Conservation (phyloP, 2,113 vertebrate genomes). For the Ahaetulla prasina region DNA sequence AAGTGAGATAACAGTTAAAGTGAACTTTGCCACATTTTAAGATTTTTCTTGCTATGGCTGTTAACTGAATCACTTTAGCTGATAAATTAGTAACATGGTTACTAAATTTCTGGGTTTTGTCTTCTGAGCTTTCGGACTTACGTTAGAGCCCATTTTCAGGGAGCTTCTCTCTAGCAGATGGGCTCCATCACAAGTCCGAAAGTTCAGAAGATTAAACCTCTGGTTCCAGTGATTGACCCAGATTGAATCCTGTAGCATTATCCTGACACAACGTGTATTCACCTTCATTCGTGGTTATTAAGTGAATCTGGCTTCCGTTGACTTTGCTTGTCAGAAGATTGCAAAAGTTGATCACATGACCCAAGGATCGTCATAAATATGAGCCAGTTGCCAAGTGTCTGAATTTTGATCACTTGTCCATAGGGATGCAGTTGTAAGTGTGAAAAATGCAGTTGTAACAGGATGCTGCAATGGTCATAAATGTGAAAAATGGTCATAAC, state of each 20-base stretch:
- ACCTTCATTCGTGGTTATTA: too few relatives aligned
- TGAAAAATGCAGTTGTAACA: too few relatives aligned
- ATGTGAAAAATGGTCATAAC: not conserved
- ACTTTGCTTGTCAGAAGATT: not conserved
- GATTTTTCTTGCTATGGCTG: not conserved
- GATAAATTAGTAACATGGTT: not conserved
- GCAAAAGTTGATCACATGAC: not conserved
- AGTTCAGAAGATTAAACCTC: not conserved
- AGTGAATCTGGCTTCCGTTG: not conserved
- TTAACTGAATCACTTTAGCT: not conserved
- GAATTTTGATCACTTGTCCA: not conserved
- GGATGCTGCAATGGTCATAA: too few relatives aligned
- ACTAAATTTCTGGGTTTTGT: not conserved
- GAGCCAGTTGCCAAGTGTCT: not conserved
- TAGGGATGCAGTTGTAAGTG: not conserved
- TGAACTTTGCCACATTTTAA: not conserved
- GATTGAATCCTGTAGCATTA: too few relatives aligned
- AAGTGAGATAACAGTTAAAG: not conserved
- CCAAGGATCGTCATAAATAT: not conserved
- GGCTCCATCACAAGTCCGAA: not conserved
- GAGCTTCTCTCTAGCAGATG: not conserved
- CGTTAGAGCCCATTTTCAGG: not conserved
- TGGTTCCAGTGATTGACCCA: too few relatives aligned
- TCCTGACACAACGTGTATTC: too few relatives aligned
- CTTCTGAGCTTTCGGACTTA: not conserved